Percentiles rank a stretch among this genome's conserved stretches.
Evolutionary conservation across 2,888 invertebrate genomes (phyloP).

Genomic region (Dichetophora obliterata): DNA sequence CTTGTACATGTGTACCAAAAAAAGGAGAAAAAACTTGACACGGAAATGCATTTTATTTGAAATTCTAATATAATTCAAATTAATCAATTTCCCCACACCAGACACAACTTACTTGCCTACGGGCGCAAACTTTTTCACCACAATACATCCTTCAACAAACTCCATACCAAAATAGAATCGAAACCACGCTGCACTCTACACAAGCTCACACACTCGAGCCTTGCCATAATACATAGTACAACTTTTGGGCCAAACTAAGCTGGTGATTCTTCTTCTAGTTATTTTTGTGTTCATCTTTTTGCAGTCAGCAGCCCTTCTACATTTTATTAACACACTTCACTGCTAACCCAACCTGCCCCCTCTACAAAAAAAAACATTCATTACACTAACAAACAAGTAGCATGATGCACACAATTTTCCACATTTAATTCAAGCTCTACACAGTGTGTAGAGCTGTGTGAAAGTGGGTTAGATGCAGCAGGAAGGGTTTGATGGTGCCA

Average conservation of each 20-base stretch:
- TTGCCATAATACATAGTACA: background rate
- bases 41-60: background rate
- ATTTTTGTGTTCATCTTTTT: background rate
- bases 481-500: background rate
- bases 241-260: background rate
- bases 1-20: too few species aligned
- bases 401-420: constrained; percentile 22
- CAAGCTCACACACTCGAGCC: background rate
- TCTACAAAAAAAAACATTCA: background rate
- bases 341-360: background rate
- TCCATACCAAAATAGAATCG: too few species aligned
- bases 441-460: background rate
- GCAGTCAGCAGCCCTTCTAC: background rate
- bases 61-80: constrained; percentile 20
- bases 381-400: background rate
- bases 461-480: background rate
- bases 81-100: constrained; percentile 25
- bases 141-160: background rate
- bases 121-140: background rate
- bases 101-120: background rate
- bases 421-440: constrained; percentile 35
- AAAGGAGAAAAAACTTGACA: background rate
- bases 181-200: background rate
- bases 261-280: background rate
- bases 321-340: constrained; percentile 26